Evolutionary conservation across 1,140 invertebrate genomes (phyloP).

Genomic region (Drosophila hydei): DNA sequence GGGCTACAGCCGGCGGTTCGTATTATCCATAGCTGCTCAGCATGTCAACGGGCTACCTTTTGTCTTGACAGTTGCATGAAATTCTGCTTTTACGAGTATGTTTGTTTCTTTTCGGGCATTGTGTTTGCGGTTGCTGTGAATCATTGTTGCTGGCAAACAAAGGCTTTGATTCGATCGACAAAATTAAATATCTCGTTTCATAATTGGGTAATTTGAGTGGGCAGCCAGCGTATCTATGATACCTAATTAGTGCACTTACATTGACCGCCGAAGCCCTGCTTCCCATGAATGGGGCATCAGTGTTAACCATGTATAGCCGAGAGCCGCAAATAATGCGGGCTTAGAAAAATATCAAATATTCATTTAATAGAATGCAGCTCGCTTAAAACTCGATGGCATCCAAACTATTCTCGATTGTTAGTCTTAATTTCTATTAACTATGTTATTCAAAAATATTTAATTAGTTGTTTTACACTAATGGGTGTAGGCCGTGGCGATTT

Average conservation of each 20-base stretch:
- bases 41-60: constrained; percentile 55
- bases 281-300: background rate
- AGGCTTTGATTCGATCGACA: constrained; percentile 38
- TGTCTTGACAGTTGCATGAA: constrained; percentile 75
- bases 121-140: constrained; percentile 23
- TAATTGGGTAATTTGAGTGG: constrained; percentile 77
- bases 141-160: constrained; percentile 68
- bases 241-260: constrained; percentile 56
- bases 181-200: constrained; percentile 52
- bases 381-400: no score
- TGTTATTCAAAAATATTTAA: no score
- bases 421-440: no score
- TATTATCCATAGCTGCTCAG: constrained; percentile 43
- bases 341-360: background rate
- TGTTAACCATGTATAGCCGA: constrained; percentile 8
- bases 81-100: constrained; percentile 27
- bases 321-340: background rate
- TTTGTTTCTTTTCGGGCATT: constrained; percentile 40
- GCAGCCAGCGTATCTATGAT: constrained; percentile 54
- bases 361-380: background rate
- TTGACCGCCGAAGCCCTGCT: constrained; percentile 17
- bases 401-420: no score
- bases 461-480: no score
- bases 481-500: no score
- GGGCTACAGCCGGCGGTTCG: background rate